Evolutionary conservation across 2,888 invertebrate genomes (phyloP).

Genomic region (Apomyelois bistriatella): DNA sequence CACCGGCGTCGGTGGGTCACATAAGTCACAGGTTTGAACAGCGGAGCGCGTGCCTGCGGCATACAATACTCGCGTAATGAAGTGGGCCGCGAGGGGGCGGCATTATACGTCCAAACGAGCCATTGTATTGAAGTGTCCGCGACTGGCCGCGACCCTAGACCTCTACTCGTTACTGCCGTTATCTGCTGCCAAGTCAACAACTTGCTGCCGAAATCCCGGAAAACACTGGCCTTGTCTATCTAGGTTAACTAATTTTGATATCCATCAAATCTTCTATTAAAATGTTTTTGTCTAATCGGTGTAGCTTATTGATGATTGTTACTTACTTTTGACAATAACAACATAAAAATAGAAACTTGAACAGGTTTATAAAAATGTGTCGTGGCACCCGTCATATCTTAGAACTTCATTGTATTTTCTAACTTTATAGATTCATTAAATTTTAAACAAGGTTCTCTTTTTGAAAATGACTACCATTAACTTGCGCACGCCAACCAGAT

Average conservation of each 20-base stretch:
- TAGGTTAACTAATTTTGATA: not conserved
- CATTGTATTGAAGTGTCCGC: conserved; percentile 65
- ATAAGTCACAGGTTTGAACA: conserved; percentile 45
- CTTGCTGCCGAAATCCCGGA: conserved; percentile 23
- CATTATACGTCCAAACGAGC: conserved; percentile 71
- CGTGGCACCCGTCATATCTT: too few relatives aligned
- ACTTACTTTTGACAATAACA: too few relatives aligned
- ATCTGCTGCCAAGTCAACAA: conserved; percentile 22
- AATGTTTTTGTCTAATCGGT: not conserved
- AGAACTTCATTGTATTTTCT: too few relatives aligned
- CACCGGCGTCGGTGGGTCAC: conserved; percentile 59
- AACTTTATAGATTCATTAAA: too few relatives aligned
- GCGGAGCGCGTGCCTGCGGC: conserved; percentile 42
- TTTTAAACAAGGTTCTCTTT: too few relatives aligned
- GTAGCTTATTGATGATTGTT: too few relatives aligned
- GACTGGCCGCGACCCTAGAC: conserved; percentile 55
- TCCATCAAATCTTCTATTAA: not conserved
- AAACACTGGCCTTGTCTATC: conserved; percentile 35
- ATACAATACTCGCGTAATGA: conserved; percentile 79
- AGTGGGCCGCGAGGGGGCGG: conserved; percentile 75
- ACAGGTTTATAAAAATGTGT: too few relatives aligned
- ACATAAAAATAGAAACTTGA: too few relatives aligned
- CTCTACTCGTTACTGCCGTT: conserved; percentile 55
- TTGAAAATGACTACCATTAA: too few relatives aligned
- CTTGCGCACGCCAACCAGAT: not conserved